Percentiles rank a stretch among this genome's conserved stretches.
These are phyloP conservation scores for Equus przewalskii DNA, from an alignment of 2,113 vertebrate species.

Conservation along the genomic window DNA sequence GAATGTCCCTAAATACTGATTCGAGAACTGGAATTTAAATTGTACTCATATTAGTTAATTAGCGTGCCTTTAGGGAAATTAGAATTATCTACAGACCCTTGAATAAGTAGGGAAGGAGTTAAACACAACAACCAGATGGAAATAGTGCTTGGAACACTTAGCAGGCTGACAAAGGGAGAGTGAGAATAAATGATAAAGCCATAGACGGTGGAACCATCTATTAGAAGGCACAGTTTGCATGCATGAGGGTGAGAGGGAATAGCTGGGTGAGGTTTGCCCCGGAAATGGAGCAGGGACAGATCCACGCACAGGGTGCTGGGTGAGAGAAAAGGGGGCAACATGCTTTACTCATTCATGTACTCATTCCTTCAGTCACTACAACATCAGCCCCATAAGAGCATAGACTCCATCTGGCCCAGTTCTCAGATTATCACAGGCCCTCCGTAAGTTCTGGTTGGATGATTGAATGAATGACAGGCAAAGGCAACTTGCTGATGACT, in stretches of 20 bases:
- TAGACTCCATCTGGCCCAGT: neutral
- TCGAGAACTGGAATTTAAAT: conserved; percentile 53
- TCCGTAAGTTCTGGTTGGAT: neutral
- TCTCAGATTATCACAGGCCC: neutral
- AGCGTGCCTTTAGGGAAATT: neutral
- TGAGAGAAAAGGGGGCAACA: neutral
- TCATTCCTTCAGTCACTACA: neutral
- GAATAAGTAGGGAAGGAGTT: neutral
- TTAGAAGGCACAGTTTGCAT: neutral
- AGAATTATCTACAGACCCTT: neutral
- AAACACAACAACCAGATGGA: neutral
- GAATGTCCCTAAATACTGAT: neutral
- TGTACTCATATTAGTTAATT: neutral
- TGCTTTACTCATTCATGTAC: neutral
- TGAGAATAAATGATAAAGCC: neutral
- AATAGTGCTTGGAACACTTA: neutral
- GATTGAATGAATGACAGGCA: neutral
- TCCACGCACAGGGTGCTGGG: neutral
- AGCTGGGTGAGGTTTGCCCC: neutral
- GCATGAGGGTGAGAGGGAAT: neutral
- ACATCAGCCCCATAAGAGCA: neutral
- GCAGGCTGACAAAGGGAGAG: neutral
- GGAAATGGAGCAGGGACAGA: neutral
- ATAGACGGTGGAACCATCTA: neutral
- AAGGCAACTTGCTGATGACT: neutral